Conservation (phyloP, 2,888 invertebrate species). For the Epirrhoe alternata region DNA sequence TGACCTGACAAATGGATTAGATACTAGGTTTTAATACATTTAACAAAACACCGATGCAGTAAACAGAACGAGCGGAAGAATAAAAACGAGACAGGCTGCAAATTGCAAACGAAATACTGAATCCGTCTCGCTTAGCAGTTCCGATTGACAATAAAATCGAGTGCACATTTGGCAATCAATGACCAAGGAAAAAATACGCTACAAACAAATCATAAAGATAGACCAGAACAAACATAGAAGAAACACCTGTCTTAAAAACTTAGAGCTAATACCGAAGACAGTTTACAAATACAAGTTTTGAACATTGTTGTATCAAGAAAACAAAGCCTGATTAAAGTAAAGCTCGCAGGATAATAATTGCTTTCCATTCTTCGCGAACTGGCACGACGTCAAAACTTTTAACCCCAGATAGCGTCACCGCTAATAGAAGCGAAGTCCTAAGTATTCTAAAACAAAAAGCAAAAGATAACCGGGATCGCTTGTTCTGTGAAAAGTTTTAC, state of each 20-base stretch:
- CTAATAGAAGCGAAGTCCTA: slow-evolving; percentile 53
- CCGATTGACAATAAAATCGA: not conserved
- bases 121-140: not conserved
- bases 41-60: not conserved
- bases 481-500: slow-evolving; percentile 63
- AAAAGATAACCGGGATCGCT: slow-evolving; percentile 57
- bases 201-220: not conserved
- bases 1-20: not conserved
- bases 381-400: slow-evolving; percentile 40
- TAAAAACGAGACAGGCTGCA: not conserved
- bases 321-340: slow-evolving; percentile 9
- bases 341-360: slow-evolving; percentile 22
- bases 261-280: slow-evolving; percentile 5
- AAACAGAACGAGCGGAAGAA: not conserved
- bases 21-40: not conserved
- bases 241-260: slow-evolving; percentile 11
- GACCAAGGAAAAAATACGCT: not conserved
- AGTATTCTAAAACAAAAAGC: slow-evolving; percentile 63
- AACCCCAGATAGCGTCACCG: slow-evolving; percentile 43
- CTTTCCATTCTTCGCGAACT: slow-evolving; percentile 21
- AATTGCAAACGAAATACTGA: slow-evolving; percentile 1
- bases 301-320: slow-evolving; percentile 9
- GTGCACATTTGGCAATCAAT: not conserved
- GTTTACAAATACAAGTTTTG: slow-evolving; percentile 2
- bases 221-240: not conserved